These are phyloP conservation scores for Tortricodes alternella DNA, from an alignment of 2,888 invertebrate species.

Conservation along the genomic window DNA sequence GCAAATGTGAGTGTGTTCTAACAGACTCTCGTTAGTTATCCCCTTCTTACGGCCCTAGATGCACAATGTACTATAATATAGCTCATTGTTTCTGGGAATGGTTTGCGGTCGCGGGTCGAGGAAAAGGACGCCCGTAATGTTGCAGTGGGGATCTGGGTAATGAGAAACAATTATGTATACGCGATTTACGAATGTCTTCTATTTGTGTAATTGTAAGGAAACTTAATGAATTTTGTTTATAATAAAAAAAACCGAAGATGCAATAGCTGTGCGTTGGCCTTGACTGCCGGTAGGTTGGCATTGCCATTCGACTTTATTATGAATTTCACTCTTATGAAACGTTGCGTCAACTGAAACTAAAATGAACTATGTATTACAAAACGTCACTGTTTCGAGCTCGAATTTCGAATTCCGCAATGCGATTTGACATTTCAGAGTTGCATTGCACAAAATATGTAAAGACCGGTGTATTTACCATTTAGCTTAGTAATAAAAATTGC, in stretches of 20 bases:
- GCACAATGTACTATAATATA: background rate
- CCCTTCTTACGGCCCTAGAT: too few relatives aligned
- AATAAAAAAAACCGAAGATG: slow-evolving; percentile 19
- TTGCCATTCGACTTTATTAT: slow-evolving; percentile 34
- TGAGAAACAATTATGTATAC: slow-evolving; percentile 12
- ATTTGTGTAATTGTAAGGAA: too few relatives aligned
- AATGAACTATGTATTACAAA: slow-evolving; percentile 38
- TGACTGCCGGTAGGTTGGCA: slow-evolving; percentile 33
- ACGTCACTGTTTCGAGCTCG: slow-evolving; percentile 33
- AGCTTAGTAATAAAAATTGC: background rate
- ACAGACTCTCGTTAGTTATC: too few relatives aligned
- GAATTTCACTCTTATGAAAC: slow-evolving; percentile 46
- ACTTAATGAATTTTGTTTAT: slow-evolving; percentile 6
- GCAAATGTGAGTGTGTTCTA: too few relatives aligned
- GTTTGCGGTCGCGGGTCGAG: slow-evolving; percentile 15
- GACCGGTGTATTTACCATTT: background rate
- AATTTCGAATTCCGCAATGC: slow-evolving; percentile 34
- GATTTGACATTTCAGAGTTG: slow-evolving; percentile 27
- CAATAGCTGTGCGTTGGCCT: slow-evolving; percentile 29
- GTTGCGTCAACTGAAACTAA: slow-evolving; percentile 40
- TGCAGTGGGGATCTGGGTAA: slow-evolving; percentile 21
- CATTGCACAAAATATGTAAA: slow-evolving; percentile 11
- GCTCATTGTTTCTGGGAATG: slow-evolving; percentile 11
- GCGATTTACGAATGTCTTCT: slow-evolving; percentile 16
- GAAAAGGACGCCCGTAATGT: slow-evolving; percentile 14